A percentile compares a stretch with the other conserved stretches of the same genome.
These are phyloP conservation scores for Conopomorpha cramerella DNA, from an alignment of 1,140 invertebrate genomes.

Conservation along the genomic window DNA sequence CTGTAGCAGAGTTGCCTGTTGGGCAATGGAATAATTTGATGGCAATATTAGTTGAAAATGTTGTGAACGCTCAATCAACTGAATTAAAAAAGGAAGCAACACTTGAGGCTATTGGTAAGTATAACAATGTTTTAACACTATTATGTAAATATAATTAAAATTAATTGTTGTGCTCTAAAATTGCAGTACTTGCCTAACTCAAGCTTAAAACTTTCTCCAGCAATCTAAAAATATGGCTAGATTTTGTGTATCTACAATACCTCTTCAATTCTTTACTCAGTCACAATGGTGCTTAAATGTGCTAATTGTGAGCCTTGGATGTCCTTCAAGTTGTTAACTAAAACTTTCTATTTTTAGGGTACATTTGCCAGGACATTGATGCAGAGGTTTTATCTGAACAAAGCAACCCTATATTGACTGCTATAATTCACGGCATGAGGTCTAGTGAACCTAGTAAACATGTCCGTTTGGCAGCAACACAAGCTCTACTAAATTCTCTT, in stretches of 20 bases:
- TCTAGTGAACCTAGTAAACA: constrained; percentile 81
- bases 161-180: neutral
- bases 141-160: no score
- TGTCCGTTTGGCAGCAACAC: constrained; percentile 93
- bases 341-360: constrained; percentile 58
- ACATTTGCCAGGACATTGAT: constrained; percentile 83
- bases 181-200: no score
- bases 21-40: constrained; percentile 88
- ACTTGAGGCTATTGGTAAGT: constrained; percentile 92
- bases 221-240: no score
- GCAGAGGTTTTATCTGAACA: constrained; percentile 89
- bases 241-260: no score
- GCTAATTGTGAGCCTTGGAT: no score
- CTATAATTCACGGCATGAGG: constrained; percentile 98
- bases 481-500: constrained; percentile 95
- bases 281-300: no score
- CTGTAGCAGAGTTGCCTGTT: constrained; percentile 91
- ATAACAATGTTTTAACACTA: no score
- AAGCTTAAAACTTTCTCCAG: no score
- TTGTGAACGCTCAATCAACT: constrained; percentile 82
- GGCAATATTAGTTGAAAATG: constrained; percentile 83
- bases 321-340: no score
- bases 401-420: constrained; percentile 96
- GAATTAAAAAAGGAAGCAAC: constrained; percentile 96
- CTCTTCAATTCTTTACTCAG: no score